phyloP scores from a whole-genome alignment of 1,140 invertebrate species.

The Caenorhabditis remanei region DNA sequence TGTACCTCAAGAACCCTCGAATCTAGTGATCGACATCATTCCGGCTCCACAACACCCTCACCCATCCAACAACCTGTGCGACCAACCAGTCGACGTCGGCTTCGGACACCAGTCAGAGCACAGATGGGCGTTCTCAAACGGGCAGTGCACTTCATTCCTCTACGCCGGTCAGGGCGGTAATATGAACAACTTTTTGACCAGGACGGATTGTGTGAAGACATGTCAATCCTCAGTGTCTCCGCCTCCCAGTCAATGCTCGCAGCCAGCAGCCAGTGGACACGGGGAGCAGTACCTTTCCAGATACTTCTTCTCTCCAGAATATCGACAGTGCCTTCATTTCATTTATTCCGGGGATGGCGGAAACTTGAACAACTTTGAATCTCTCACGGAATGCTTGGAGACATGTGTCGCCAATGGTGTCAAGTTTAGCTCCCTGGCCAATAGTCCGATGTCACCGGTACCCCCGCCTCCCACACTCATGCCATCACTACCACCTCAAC shows the following conservation, averaged over 20 bases:
- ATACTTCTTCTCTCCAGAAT: constrained; percentile 65
- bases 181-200: constrained; percentile 67
- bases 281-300: constrained; percentile 62
- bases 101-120: constrained; percentile 54
- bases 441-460: constrained; percentile 23
- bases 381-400: constrained; percentile 58
- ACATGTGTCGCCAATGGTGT: constrained; percentile 59
- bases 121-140: constrained; percentile 58
- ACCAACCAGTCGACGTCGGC: constrained; percentile 55
- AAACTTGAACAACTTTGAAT: constrained; percentile 68
- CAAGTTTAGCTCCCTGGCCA: constrained; percentile 61
- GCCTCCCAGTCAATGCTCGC: constrained; percentile 60
- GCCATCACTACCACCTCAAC: not conserved
- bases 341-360: constrained; percentile 65
- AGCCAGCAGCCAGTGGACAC: constrained; percentile 59
- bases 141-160: constrained; percentile 65
- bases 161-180: constrained; percentile 66
- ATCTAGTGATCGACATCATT: constrained; percentile 23
- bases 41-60: not conserved
- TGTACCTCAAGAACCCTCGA: not conserved
- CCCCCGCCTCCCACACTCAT: constrained; percentile 2
- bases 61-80: constrained; percentile 45
- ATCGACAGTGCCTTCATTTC: constrained; percentile 64
- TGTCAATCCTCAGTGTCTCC: constrained; percentile 62
- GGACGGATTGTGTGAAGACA: constrained; percentile 60